Evolutionary conservation across 2,888 invertebrate genomes (phyloP).

Genomic region (Lordiphosa andalusiaca): DNA sequence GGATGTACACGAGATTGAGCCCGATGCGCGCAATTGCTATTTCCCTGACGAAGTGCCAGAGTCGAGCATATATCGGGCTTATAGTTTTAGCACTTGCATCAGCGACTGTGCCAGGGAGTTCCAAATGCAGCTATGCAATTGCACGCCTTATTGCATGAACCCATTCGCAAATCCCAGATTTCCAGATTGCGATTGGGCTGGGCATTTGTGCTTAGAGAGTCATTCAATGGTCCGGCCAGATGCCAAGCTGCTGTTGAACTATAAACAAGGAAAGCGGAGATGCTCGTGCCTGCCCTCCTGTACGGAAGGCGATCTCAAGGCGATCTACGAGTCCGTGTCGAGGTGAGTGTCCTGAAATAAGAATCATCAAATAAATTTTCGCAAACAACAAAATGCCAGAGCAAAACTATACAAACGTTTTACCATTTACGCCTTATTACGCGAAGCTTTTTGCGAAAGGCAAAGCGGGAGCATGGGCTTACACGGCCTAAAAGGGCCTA

Average conservation of each 20-base stretch:
- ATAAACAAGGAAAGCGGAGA: constrained; percentile 20
- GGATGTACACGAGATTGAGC: constrained; percentile 82
- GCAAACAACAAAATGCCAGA: no score
- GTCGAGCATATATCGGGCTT: constrained; percentile 83
- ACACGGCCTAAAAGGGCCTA: no score
- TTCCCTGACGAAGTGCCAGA: constrained; percentile 84
- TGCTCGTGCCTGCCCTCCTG: constrained; percentile 87
- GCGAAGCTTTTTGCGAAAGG: no score
- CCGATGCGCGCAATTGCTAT: constrained; percentile 85
- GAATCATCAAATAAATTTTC: no score
- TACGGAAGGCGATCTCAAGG: constrained; percentile 84
- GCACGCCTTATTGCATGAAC: constrained; percentile 85
- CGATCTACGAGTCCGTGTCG: constrained; percentile 66
- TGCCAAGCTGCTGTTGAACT: constrained; percentile 80
- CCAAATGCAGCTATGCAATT: constrained; percentile 84
- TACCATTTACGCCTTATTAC: no score
- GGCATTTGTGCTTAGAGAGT: constrained; percentile 83
- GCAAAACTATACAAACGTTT: no score
- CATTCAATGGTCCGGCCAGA: constrained; percentile 68
- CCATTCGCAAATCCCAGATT: constrained; percentile 76
- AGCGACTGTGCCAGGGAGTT: constrained; percentile 85
- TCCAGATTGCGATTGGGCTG: constrained; percentile 82
- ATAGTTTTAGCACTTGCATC: constrained; percentile 87
- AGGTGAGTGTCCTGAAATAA: constrained; percentile 30
- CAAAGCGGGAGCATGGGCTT: no score